Base-by-base conservation (phyloP, 2,888 invertebrate genomes). In the Plebejus argus region DNA sequence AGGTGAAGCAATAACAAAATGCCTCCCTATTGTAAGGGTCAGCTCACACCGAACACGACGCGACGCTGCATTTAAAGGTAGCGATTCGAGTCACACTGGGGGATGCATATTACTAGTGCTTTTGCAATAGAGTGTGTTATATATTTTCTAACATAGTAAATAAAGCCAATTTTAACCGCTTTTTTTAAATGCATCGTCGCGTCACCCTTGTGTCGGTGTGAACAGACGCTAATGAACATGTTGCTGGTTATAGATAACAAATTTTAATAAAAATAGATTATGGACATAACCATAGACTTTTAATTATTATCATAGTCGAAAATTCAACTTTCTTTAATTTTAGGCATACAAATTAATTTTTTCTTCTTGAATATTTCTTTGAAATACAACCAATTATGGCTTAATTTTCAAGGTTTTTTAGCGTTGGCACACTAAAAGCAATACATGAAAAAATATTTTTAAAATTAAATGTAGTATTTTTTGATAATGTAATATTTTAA, bases 231-330 rank as follows among this genome's bases (percentile, higher is more conserved):
- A 18, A 18, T 8, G 18, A 18, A 74, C 49, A 18, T 53, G 74
- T 74, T 74, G 74, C 74, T 53, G 49, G 74, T 72, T 49, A 49
- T 28, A 74, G 49, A 74, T 74, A 74, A 53, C 74, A 74, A 49
- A 74, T 74, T 74, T 74, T 74, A 23, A 74, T 74, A 49, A 74
- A 74, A 1, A 18, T 72, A 74, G 74, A 49, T 72, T 74, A 74
- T 74, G 53, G 28, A 49, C 53, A 74, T 74, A 74, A 74, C 49
- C 28, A 53, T 20, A 74, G 74, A 74, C 53, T 74, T 53, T 74
- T 74, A 49, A 28, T 53, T 74, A 66, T 18, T 66, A 33, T 66
- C 66, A 15, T 33, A 66, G 28, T 66, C 23, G 6, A 66, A 66
- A 66, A 20, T 28, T 10, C 5, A 6, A 33, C 1, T 20, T 18